Base-by-base conservation (phyloP, 30 jellyfish, hydroid and myxozoan species). In the Sanderia malayensis region DNA sequence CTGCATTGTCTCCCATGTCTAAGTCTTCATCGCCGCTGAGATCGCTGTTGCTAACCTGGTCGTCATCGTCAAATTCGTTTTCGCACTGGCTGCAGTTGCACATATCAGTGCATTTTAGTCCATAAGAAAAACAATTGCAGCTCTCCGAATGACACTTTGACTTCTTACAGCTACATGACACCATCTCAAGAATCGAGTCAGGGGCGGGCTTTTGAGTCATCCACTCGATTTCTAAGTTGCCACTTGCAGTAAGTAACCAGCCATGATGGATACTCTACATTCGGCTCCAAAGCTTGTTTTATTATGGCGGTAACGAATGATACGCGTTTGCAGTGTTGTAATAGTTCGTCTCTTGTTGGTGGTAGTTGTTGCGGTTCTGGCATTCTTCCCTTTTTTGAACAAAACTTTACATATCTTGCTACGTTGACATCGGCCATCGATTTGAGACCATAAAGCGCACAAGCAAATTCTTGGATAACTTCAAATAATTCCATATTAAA, bases 311-410 rank as follows among this genome's bases (percentile, higher is more conserved):
- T 52, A 22, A 52, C 22, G 66, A 4, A 52, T 52, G 66, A 52
- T 52, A 52, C 66, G 22, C 66, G 66, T 52, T 52, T 52, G 66
- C 66, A 52, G 66, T 52, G 66, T 22, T 52, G 66, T 22, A 52
- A 65, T n/a, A 78, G 28, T 61, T 64, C 89, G 47, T 66, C 89
- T 29, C 32, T 32, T 15, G 89, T 78, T 44, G 83, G 84, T 63
- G 76, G 89, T 44, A 78, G 77, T 79, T 78, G 86, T 26, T 66
- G 76, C 13, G 89, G 89, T 44, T 78, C 89, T 34, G 89, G 89
- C 44, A 78, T n/a, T 46, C 59, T 64, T 45, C 53, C 46, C 44
- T 64, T 78, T 19, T 24, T 37, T 22, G 80, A 31, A 47, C 89
- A 78, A 53, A 78, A 78, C 58, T 70, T 70, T 18, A 37, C 59